Evolutionary conservation across 2,797 vertebrate species (phyloP), one percentile per base, ranked within the genome.

Genomic region (Danionella dracula): DNA sequence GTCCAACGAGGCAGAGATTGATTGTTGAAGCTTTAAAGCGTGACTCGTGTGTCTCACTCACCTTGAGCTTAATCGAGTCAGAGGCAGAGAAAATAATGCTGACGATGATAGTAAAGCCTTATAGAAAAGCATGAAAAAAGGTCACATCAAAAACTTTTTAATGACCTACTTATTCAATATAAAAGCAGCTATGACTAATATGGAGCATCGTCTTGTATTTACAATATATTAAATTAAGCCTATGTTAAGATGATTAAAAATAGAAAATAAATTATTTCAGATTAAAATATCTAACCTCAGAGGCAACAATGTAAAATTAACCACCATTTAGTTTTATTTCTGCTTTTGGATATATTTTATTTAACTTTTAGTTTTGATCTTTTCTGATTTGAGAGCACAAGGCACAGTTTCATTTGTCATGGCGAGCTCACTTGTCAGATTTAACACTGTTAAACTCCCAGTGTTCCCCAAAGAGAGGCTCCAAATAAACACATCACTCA

Each of bases 11-110:
- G 81, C 78, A 74, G 72, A 75, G 76, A 80, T 75, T 81, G 85
- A 84, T 79, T 82, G 72, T 21, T 19, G 70, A 77, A 81, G 80
- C 72, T 82, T 84, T 86, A 72, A 84, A 84, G 73, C 82, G 85
- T 78, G 81, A 84, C 81, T 80, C 73, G 63, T 81, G n/a, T 77
- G 61, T 59, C 45, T 46, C 23, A 3, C 82, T 89, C 87, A 89
- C 87, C 87, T 89, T 89, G 85, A 87, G 84, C 81, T 78, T 87
- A 88, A 90, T 88, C 88, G 88, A 87, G 82, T 81, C 78, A 80
- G 72, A 81, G 80, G 77, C 66, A 62, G 69, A 77, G 82, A 76
- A 81, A n/a, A n/a, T 86, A 86, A 73, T 76, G 86, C 86, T 86
- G 87, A 87, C 84, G 73, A 72, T 63, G 59, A 55, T 58, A 58